Evolutionary conservation across 2,113 vertebrate species (phyloP), one percentile per base, ranked within the genome.

Genomic region (Pterocles gutturalis): DNA sequence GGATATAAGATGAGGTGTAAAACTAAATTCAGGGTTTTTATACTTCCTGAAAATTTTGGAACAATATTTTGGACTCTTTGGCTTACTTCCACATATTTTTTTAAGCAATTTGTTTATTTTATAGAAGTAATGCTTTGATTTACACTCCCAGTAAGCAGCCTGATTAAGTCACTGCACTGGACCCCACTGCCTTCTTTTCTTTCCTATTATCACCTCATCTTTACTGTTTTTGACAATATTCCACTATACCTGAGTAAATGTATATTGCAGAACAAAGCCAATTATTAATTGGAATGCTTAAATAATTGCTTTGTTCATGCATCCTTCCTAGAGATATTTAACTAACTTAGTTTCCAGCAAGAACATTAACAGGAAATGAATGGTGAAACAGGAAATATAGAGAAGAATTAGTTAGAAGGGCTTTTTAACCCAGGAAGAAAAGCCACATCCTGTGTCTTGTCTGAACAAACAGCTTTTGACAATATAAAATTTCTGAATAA

Each of bases 401-500:
- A 84, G 28, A 75, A 78, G 33, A 8, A 36, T 90, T 78, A 45
- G 10, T n/a, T 85, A 29, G 41, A 90, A 80, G 13, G 18, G 13
- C 6, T 90, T 78, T 89, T 17, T 65, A 78, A 24, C 4, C 33
- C 17, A 28, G 26, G 38, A 76, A 71, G 17, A 81, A 53, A 67
- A 94, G 12, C 15, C 51, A 38, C 15, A 78, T 89, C 38, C 54
- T 49, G 31, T 79, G 34, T 64, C 53, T 76, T 71, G 4, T 83
- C 36, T 87, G 46, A 71, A 61, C n/a, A 94, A 94, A 71, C 5
- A 43, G 1, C 0, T 72, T 81, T 88, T 38, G 55, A 46, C 67
- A 81, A 38, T 48, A 57, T 20, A 83, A 77, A 88, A 66, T 66
- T 83, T 81, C 49, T 60, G 34, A 82, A 77, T 57, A 84, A 95